phyloP scores from a whole-genome alignment of 1,140 invertebrate genomes.

The Mactra quadrangularis region DNA sequence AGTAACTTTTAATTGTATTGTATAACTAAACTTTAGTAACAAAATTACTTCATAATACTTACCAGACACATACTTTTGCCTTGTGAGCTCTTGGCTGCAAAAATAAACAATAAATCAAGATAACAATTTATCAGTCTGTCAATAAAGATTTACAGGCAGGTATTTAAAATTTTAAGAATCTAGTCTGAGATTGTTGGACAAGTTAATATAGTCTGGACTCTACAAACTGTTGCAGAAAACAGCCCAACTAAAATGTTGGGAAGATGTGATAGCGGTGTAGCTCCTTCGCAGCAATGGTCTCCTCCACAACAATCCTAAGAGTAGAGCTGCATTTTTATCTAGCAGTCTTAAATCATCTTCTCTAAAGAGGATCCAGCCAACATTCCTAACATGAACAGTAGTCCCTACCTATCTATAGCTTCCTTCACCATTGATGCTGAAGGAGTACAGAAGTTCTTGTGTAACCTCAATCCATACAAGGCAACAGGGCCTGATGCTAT shows the following conservation, averaged over 20 bases:
- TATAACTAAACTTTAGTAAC: no score
- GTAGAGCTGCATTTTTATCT: neutral
- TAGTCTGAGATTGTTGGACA: neutral
- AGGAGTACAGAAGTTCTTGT: slow-evolving; percentile 18
- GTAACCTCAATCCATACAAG: slow-evolving; percentile 19
- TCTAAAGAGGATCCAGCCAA: neutral
- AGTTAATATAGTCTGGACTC: neutral
- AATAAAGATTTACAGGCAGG: neutral
- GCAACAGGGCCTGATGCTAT: neutral
- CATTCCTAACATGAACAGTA: neutral
- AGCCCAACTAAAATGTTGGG: no score
- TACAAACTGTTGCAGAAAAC: neutral
- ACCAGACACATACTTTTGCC: slow-evolving; percentile 81
- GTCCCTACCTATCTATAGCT: slow-evolving; percentile 6
- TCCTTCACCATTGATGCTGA: neutral
- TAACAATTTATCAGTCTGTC: neutral
- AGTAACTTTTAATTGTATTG: no score
- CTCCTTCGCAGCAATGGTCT: neutral
- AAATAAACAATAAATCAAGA: slow-evolving; percentile 36
- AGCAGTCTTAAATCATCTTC: neutral
- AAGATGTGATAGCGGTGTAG: neutral
- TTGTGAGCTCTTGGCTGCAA: slow-evolving; percentile 80
- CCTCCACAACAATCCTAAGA: neutral
- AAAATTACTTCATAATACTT: no score
- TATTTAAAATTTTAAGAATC: neutral